Base-by-base conservation (phyloP, 2,888 invertebrate species). In the Dromius quadrimaculatus region DNA sequence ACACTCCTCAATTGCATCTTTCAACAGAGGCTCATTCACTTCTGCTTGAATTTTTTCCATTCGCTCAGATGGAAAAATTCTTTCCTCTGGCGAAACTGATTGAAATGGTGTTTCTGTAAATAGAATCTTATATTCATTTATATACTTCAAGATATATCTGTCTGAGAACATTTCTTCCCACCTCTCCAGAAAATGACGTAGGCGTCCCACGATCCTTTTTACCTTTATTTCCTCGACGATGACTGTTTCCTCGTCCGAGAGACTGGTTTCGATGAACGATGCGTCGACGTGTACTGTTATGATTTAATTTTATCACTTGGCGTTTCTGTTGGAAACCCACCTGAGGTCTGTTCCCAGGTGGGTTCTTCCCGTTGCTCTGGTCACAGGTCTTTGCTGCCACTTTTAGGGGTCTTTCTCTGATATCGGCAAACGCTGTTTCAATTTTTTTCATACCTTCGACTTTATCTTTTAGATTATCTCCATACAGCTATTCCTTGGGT, bases 361-460 rank as follows among this genome's bases (percentile, higher is more conserved):
- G 72, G 72, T 64, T 59, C 22, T 38, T 72, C 22, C 15, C 23
- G 71, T 73, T 74, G 72, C 72, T 72, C 73, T 66, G 71, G 34
- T 43, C 13, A 3, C 54, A 69, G 13, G 41, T 2, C 45, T 72
- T 70, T 11, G 38, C 5, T 1, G 22, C 1, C 8, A 13, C 6
- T 45, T 32, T 72, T 19, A 34, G 22, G 5, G 32, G 32, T 43
- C 66, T 70, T 2, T 74, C 70, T 9, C 70, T 71, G 1, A 74
- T 74, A 5, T 66, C 45, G 2, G 72, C 62, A 41, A 72, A 50
- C 9, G 64, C 64, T 50, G 50, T 75, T 23, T 74, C 75, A 0
- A 75, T 57, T 2, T 73, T 43, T 34, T 74, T 71, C 0, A 45
- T 61, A 5, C 74, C 74, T 28, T 74, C 75, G 0, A 76, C 22